These are phyloP conservation scores for Phymanthus crucifer DNA, from an alignment of 92 coral and sea anemone genomes.

Conservation along the genomic window DNA sequence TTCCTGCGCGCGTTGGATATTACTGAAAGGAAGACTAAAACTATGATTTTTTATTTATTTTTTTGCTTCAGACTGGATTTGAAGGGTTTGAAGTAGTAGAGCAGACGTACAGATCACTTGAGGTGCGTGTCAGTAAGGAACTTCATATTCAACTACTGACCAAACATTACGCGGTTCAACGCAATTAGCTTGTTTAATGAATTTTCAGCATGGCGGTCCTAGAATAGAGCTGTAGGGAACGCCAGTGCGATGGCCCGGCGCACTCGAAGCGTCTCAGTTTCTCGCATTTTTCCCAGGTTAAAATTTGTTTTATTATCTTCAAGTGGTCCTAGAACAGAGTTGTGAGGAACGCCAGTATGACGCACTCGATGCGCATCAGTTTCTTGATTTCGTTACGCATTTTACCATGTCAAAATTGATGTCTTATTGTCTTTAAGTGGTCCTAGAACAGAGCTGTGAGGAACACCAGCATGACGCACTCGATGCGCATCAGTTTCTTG, in stretches of 20 bases:
- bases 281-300: not conserved
- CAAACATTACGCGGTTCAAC: not conserved
- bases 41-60: not conserved
- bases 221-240: conserved; percentile 39
- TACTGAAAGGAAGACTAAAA: too few species aligned
- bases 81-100: conserved; percentile 49
- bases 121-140: conserved; percentile 17
- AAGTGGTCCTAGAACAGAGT: conserved; percentile 36
- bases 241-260: conserved; percentile 50
- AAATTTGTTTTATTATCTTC: not conserved
- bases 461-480: conserved; percentile 59
- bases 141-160: not conserved
- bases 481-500: too few species aligned
- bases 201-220: conserved; percentile 14
- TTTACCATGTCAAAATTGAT: too few species aligned
- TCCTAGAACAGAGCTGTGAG: conserved; percentile 31
- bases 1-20: not conserved
- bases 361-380: too few species aligned
- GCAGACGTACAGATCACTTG: conserved; percentile 8
- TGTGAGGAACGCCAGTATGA: conserved; percentile 54
- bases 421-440: too few species aligned
- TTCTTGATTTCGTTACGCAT: too few species aligned
- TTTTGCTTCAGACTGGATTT: conserved; percentile 56
- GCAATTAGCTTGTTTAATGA: too few species aligned
- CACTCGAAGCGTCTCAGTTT: not conserved